Conservation (phyloP, 2,113 vertebrate species). For the Candoia aspera region DNA sequence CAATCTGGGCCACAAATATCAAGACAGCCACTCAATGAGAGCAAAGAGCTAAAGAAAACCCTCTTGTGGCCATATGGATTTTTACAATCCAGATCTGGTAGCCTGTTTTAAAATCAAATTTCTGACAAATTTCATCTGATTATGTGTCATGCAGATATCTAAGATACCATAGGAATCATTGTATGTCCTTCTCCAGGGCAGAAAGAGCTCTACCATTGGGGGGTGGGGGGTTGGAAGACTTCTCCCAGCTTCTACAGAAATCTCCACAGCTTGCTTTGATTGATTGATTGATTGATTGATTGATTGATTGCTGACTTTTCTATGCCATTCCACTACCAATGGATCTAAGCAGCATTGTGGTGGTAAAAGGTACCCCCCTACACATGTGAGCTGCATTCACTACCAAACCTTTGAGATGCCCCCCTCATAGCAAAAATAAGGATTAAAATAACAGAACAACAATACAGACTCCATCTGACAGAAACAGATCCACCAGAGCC, state of each 20-base stretch:
- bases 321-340: background rate
- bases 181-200: background rate
- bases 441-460: background rate
- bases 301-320: background rate
- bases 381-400: background rate
- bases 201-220: background rate
- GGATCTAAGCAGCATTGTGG: background rate
- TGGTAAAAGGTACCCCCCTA: background rate
- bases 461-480: background rate
- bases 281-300: too few relatives aligned
- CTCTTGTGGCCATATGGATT: background rate
- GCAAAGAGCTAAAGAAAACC: background rate
- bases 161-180: background rate
- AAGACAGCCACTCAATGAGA: background rate
- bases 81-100: background rate
- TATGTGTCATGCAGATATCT: background rate
- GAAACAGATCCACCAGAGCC: background rate
- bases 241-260: background rate
- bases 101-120: background rate
- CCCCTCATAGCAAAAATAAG: background rate
- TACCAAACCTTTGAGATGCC: background rate
- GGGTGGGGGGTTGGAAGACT: background rate
- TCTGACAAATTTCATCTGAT: background rate
- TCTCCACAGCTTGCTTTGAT: background rate
- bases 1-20: background rate